Evolutionary conservation across 2,797 vertebrate species (phyloP).

Genomic region (Takifugu ocellatus): DNA sequence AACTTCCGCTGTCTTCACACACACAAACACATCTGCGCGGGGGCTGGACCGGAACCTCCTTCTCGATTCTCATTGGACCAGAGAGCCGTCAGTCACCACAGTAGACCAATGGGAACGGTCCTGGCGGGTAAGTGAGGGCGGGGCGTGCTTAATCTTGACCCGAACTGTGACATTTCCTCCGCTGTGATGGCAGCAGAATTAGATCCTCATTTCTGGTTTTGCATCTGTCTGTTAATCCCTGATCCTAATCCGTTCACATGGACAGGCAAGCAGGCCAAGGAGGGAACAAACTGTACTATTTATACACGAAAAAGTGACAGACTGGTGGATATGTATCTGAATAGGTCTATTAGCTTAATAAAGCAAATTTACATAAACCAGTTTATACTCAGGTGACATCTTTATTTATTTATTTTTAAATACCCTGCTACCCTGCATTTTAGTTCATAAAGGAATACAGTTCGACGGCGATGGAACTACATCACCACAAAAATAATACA

Average conservation of each 20-base stretch:
- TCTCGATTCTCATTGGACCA: slow-evolving; percentile 40
- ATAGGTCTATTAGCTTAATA: not conserved
- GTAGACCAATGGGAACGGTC: slow-evolving; percentile 12
- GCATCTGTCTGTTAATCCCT: slow-evolving; percentile 55
- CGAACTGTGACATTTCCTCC: slow-evolving; percentile 18
- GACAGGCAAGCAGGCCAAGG: not conserved
- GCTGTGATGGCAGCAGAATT: slow-evolving; percentile 18
- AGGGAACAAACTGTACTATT: not conserved
- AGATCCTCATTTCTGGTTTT: slow-evolving; percentile 38
- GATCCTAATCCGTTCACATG: slow-evolving; percentile 50
- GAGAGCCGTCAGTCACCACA: slow-evolving; percentile 1
- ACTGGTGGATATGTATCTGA: not conserved
- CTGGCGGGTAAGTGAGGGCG: accelerated
- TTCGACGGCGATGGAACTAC: no score
- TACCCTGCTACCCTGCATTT: no score
- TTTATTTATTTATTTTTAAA: no score
- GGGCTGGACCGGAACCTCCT: not conserved
- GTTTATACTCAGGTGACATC: no score
- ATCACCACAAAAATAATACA: no score
- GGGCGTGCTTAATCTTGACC: slow-evolving; percentile 26
- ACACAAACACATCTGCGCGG: slow-evolving; percentile 50
- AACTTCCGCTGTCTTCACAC: slow-evolving; percentile 5
- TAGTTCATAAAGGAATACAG: no score
- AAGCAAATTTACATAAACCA: not conserved
- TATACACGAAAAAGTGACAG: not conserved